Conservation (phyloP, 2,797 vertebrate genomes). For the Percopsis omiscomaycus region DNA sequence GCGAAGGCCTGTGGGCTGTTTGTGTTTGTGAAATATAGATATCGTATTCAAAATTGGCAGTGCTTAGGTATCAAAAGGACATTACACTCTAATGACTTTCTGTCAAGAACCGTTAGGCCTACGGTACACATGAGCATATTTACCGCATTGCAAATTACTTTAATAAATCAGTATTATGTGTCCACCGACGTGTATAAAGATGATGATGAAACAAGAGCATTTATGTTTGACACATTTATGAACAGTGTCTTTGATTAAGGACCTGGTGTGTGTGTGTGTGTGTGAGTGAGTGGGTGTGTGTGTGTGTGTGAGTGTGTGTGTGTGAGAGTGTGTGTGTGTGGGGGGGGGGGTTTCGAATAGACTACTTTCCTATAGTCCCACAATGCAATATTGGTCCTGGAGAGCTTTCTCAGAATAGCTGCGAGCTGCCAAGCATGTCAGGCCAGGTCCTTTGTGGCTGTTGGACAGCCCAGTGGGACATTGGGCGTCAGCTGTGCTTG, state of each 20-base stretch:
- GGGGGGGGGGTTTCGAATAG: no score
- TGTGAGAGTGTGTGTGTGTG: background rate
- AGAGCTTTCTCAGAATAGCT: slow-evolving; percentile 44
- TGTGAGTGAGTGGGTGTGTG: background rate
- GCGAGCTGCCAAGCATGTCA: slow-evolving; percentile 52
- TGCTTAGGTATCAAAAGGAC: slow-evolving; percentile 38
- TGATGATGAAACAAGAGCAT: background rate
- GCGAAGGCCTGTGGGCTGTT: slow-evolving; percentile 37
- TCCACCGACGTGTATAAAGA: background rate
- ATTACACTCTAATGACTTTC: slow-evolving; percentile 8
- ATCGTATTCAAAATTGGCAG: slow-evolving; percentile 33
- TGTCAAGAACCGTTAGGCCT: background rate
- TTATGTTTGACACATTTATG: slow-evolving; percentile 1
- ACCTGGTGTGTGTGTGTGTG: background rate
- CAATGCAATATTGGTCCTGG: slow-evolving; percentile 32
- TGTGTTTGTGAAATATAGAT: slow-evolving; percentile 26
- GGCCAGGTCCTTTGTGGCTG: slow-evolving; percentile 65
- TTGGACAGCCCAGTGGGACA: slow-evolving; percentile 66
- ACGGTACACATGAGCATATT: background rate
- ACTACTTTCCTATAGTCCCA: slow-evolving; percentile 21
- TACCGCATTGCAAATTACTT: background rate
- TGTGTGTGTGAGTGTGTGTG: no score
- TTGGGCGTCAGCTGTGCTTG: slow-evolving; percentile 58
- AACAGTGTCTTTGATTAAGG: background rate
- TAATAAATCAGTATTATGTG: slow-evolving; percentile 5